Evolutionary conservation across 2,797 vertebrate genomes (phyloP), one percentile per base, ranked within the genome.

Genomic region (Amblyopsis hoosieri): DNA sequence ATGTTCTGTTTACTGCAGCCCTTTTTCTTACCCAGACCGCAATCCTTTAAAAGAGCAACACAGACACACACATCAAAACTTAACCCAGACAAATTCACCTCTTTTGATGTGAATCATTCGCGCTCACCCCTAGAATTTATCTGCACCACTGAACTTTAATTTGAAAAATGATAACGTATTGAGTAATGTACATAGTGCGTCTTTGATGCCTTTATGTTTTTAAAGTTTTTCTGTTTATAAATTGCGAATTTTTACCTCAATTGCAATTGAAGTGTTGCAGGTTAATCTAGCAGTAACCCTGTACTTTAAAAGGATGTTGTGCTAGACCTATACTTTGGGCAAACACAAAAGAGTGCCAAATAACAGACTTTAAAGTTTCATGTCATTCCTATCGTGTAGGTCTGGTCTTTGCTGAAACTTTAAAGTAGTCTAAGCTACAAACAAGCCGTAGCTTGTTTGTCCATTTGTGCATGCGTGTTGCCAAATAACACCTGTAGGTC

Each of bases 1-100:
- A 88, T 89, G 72, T 89, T 64, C 81, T 89, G 83, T 89, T 90
- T 84, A 91, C 87, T 88, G 80, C 88, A 84, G 83, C 76, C 85
- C 77, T 89, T 92, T 89, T 65, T 80, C 80, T 85, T 72, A 74
- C 78, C 80, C 71, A 63, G 72, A 86, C 79, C 76, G 76, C 79
- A 81, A 85, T 89, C 69, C 79, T 88, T 87, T 89, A 90, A 85
- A 87, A 85, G 53, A 69, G 84, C 81, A 85, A 63, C 85, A 83
- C 80, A 85, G 79, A 76, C 87, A 81, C 75, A 81, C 78, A 75
- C 83, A 84, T 86, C 83, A 88, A 89, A 89, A 89, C 79, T 81
- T 61, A 84, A 74, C 79, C 60, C 51, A 62, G 87, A 87, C 76
- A 87, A 85, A 89, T 76, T 80, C 63, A 45, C 14, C 6, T 64